phyloP scores from a whole-genome alignment of 1,140 invertebrate genomes.

The Leptinotarsa defecta region DNA sequence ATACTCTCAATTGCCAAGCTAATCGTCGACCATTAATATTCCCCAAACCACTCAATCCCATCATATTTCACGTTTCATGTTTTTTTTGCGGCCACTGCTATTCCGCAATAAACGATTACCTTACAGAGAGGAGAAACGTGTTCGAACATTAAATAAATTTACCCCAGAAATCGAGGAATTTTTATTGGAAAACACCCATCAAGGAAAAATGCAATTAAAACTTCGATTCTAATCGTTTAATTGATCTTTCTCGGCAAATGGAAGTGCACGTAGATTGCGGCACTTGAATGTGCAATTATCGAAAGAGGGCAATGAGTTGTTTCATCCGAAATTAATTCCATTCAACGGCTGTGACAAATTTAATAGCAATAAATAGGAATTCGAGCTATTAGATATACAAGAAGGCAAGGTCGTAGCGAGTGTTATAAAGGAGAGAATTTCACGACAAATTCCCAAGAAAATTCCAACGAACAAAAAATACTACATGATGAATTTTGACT shows the following conservation, averaged over 20 bases:
- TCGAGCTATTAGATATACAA: too few relatives aligned
- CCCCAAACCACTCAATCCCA: background rate
- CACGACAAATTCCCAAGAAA: too few relatives aligned
- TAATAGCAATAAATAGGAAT: too few relatives aligned
- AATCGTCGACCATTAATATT: slow-evolving; percentile 5
- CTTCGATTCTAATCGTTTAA: slow-evolving; percentile 19
- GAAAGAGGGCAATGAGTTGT: too few relatives aligned
- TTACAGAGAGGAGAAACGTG: slow-evolving; percentile 10
- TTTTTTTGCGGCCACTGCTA: slow-evolving; percentile 10
- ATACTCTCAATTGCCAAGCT: background rate
- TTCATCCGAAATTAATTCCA: too few relatives aligned
- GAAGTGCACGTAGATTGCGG: slow-evolving; percentile 5
- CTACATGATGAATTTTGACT: too few relatives aligned
- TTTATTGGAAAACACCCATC: slow-evolving; percentile 22
- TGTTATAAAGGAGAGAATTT: too few relatives aligned
- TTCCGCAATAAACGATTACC: background rate
- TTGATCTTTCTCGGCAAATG: slow-evolving; percentile 12
- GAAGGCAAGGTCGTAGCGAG: too few relatives aligned
- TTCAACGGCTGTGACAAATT: too few relatives aligned
- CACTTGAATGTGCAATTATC: too few relatives aligned
- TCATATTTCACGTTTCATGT: slow-evolving; percentile 17
- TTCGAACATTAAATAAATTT: slow-evolving; percentile 11
- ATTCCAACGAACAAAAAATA: too few relatives aligned
- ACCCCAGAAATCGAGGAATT: slow-evolving; percentile 18
- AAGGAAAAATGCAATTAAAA: slow-evolving; percentile 26